A percentile compares a stretch with the other conserved stretches of the same genome.
Evolutionary conservation across 2,113 vertebrate species (phyloP).

Genomic region (Prunella fulvescens): DNA sequence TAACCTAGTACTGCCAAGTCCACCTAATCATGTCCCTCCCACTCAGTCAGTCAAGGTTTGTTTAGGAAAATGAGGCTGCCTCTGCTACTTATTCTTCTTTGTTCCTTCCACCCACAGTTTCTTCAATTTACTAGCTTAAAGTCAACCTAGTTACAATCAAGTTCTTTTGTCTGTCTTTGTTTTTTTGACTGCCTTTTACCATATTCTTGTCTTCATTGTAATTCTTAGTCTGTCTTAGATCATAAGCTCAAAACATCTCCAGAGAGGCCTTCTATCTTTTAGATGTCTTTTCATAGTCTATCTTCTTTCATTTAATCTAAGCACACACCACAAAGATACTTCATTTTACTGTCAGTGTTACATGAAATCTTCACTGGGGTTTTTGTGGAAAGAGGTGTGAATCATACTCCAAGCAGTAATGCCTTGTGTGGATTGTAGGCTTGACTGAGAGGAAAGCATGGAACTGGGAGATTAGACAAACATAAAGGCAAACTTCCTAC

Average conservation of each 20-base stretch:
- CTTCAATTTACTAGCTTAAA: not conserved
- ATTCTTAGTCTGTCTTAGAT: not conserved
- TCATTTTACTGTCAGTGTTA: not conserved
- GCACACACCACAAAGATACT: not conserved
- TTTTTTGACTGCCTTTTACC: not conserved
- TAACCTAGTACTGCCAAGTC: not conserved
- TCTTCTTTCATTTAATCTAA: not conserved
- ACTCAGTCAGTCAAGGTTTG: not conserved
- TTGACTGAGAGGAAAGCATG: not conserved
- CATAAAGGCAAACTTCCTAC: not conserved
- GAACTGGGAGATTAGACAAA: not conserved
- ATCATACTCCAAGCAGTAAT: not conserved
- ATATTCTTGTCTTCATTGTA: not conserved
- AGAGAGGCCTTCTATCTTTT: not conserved
- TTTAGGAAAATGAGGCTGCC: not conserved
- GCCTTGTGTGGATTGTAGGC: not conserved
- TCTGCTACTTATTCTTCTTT: not conserved
- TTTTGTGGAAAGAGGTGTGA: not conserved
- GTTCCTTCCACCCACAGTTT: not conserved
- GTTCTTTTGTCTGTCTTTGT: not conserved
- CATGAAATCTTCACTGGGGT: not conserved
- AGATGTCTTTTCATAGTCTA: not conserved
- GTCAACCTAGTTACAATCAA: not conserved
- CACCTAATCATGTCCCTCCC: not conserved
- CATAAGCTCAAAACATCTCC: not conserved